Conservation (phyloP, 2,888 invertebrate genomes). For the Tineola bisselliella region DNA sequence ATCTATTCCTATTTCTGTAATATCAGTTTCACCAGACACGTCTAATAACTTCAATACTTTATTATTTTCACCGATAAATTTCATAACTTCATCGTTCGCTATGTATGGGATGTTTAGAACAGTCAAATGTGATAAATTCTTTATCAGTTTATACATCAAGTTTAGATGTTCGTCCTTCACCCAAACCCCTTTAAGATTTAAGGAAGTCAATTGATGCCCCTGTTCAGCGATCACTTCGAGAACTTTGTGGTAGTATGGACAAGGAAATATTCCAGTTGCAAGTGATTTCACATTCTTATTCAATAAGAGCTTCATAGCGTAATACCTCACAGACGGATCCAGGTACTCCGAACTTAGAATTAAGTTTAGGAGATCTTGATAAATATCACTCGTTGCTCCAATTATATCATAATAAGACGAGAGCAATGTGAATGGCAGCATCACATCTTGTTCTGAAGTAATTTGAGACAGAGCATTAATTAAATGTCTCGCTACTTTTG, state of each 20-base stretch:
- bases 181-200: constrained; percentile 79
- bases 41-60: constrained; percentile 70
- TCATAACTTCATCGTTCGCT: constrained; percentile 74
- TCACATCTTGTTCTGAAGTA: constrained; percentile 68
- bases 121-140: constrained; percentile 68
- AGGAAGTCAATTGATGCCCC: constrained; percentile 70
- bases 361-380: constrained; percentile 73
- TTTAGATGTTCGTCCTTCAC: constrained; percentile 74
- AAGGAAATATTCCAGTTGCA: constrained; percentile 75
- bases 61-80: constrained; percentile 66
- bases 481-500: constrained; percentile 69
- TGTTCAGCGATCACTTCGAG: constrained; percentile 72
- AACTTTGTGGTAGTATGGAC: constrained; percentile 76
- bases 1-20: constrained; percentile 72
- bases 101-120: constrained; percentile 75
- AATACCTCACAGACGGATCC: constrained; percentile 74
- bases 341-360: constrained; percentile 73
- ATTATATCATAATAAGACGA: constrained; percentile 68
- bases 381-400: constrained; percentile 74
- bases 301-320: constrained; percentile 71
- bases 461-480: constrained; percentile 72
- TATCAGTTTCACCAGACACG: constrained; percentile 76
- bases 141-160: constrained; percentile 69
- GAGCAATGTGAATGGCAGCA: constrained; percentile 67
- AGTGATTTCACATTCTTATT: constrained; percentile 73